phyloP scores from a whole-genome alignment of 2,888 invertebrate species.

The Abscondita cerata region DNA sequence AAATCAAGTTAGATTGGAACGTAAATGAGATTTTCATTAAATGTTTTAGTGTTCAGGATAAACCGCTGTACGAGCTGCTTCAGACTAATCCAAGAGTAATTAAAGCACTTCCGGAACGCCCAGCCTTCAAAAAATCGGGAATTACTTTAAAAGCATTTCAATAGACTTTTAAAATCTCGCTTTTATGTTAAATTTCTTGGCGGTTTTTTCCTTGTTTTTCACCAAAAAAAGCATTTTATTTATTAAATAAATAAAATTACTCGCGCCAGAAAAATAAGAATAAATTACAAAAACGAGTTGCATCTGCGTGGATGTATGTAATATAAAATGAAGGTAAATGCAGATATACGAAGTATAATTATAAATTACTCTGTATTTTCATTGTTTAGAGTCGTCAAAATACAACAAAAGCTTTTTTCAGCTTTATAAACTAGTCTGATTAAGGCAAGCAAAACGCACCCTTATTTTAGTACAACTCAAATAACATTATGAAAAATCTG shows the following conservation, averaged over 20 bases:
- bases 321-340: constrained; percentile 20
- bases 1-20: constrained; percentile 32
- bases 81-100: constrained; percentile 52
- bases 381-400: constrained; percentile 57
- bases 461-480: constrained; percentile 53
- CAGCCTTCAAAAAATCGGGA: constrained; percentile 47
- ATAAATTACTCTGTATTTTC: constrained; percentile 54
- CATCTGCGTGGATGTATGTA: neutral
- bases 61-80: constrained; percentile 45
- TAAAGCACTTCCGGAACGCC: constrained; percentile 48
- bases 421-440: constrained; percentile 58
- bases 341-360: constrained; percentile 46
- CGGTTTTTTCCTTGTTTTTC: constrained; percentile 6
- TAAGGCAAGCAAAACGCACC: constrained; percentile 57
- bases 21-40: constrained; percentile 56
- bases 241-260: too few species aligned
- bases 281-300: too few species aligned
- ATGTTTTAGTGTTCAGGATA: constrained; percentile 43
- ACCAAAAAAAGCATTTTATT: too few species aligned
- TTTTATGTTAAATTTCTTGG: constrained; percentile 23
- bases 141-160: constrained; percentile 44
- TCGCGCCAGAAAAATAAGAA: too few species aligned
- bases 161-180: constrained; percentile 11
- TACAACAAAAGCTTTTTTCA: constrained; percentile 56
- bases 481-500: constrained; percentile 55